A percentile compares a stretch with the other conserved stretches of the same genome.
phyloP scores from a whole-genome alignment of 2,113 vertebrate genomes.

The Setophaga petechia region DNA sequence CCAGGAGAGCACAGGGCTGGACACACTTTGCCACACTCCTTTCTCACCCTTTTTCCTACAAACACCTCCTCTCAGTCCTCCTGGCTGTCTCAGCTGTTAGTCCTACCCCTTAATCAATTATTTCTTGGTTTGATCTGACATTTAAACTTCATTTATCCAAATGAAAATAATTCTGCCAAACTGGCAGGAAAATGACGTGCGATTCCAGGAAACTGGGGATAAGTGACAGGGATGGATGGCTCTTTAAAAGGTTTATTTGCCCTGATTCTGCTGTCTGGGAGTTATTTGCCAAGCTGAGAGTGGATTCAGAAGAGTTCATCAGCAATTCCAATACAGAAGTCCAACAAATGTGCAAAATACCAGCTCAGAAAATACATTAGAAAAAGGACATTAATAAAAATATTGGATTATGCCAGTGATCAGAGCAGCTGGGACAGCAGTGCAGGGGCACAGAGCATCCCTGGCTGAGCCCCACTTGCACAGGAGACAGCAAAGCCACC shows the following conservation, averaged over 20 bases:
- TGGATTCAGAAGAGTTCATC: constrained; percentile 17
- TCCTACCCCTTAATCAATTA: neutral
- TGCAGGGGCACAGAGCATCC: neutral
- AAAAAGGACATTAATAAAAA: neutral
- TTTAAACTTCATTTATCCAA: neutral
- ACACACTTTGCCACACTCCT: neutral
- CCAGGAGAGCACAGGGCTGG: neutral
- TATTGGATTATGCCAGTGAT: accelerated
- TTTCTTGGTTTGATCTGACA: neutral
- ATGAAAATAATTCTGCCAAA: neutral
- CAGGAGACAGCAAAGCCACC: neutral
- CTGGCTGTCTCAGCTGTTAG: neutral
- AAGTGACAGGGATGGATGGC: constrained; percentile 1
- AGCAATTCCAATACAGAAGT: neutral
- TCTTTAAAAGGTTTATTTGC: constrained; percentile 30
- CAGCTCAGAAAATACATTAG: neutral
- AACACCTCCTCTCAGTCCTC: neutral
- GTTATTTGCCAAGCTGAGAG: constrained; percentile 1
- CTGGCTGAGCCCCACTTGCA: neutral
- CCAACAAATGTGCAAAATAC: constrained; percentile 34
- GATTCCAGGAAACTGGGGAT: constrained; percentile 43
- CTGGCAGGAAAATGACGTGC: neutral
- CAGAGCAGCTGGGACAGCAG: accelerated
- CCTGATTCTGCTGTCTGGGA: neutral
- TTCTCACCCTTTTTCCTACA: neutral